Evolutionary conservation across 2,113 vertebrate species (phyloP).

Genomic region (Ceratotherium simum): DNA sequence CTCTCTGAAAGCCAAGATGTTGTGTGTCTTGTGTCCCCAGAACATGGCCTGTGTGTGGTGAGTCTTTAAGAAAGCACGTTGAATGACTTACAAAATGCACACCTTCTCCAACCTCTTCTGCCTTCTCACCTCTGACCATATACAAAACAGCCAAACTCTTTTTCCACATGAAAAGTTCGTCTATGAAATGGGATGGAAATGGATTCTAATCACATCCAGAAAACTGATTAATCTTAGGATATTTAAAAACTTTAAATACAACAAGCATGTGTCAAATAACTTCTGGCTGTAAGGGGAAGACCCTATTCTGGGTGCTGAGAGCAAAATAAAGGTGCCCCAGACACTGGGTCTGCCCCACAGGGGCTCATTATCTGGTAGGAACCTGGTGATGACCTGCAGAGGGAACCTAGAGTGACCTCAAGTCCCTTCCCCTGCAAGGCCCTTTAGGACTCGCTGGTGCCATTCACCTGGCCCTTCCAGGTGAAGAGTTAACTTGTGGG

Average conservation of each 20-base stretch:
- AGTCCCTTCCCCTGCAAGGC: not conserved
- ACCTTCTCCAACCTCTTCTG: not conserved
- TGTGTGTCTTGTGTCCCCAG: not conserved
- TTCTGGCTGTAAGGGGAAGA: not conserved
- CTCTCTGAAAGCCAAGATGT: not conserved
- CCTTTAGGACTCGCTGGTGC: not conserved
- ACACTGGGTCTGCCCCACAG: not conserved
- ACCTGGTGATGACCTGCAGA: not conserved
- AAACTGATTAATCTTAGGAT: not conserved
- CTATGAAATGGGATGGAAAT: not conserved
- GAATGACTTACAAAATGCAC: not conserved
- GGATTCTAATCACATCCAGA: not conserved
- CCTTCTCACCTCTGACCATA: not conserved
- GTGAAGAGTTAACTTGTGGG: not conserved
- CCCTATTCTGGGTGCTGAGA: not conserved
- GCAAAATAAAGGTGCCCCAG: not conserved
- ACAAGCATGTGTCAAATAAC: not conserved
- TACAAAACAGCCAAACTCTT: not conserved
- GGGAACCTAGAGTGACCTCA: not conserved
- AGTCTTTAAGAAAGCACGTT: rapidly evolving
- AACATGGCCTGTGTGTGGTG: not conserved
- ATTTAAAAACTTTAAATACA: not conserved
- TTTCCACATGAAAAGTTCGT: not conserved
- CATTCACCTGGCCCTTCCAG: not conserved
- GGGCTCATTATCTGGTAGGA: not conserved